phyloP scores from a whole-genome alignment of 2,113 vertebrate species.

The Anarrhichthys ocellatus region DNA sequence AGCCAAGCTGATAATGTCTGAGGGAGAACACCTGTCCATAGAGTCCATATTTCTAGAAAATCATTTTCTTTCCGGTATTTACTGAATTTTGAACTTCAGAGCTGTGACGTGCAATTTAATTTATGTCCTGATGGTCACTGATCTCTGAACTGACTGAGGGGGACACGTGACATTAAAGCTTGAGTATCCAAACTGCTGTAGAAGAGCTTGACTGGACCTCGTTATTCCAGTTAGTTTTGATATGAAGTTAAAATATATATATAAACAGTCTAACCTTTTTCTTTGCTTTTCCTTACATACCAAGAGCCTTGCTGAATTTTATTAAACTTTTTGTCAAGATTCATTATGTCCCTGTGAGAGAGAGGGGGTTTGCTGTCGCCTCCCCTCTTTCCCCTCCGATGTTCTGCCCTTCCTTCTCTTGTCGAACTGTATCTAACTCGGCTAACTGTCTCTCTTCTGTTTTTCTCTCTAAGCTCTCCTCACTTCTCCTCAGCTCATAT shows the following conservation, averaged over 20 bases:
- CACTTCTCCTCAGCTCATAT: conserved; percentile 67
- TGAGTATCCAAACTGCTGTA: background rate
- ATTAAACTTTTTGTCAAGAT: conserved; percentile 20
- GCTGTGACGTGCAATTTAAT: background rate
- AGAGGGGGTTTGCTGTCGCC: conserved; percentile 15
- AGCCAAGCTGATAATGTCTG: background rate
- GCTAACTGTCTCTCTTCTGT: conserved; percentile 72
- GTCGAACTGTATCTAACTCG: conserved; percentile 63
- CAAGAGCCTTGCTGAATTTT: conserved; percentile 14
- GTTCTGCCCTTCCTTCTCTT: conserved; percentile 33
- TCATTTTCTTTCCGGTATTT: background rate
- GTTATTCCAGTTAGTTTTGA: background rate
- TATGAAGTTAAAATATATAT: conserved; percentile 9
- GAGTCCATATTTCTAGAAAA: background rate
- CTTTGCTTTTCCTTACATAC: conserved; percentile 44
- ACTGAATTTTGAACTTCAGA: background rate
- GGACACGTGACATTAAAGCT: background rate
- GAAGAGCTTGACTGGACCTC: background rate
- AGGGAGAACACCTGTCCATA: background rate
- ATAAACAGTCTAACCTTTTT: conserved; percentile 37
- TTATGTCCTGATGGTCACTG: background rate
- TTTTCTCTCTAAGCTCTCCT: conserved; percentile 73
- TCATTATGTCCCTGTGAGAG: conserved; percentile 28
- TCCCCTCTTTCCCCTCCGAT: background rate
- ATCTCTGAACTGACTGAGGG: background rate